Evolutionary conservation across 1,140 invertebrate species (phyloP), one percentile per base, ranked within the genome.

Genomic region (Pseudomyrmex concolor): DNA sequence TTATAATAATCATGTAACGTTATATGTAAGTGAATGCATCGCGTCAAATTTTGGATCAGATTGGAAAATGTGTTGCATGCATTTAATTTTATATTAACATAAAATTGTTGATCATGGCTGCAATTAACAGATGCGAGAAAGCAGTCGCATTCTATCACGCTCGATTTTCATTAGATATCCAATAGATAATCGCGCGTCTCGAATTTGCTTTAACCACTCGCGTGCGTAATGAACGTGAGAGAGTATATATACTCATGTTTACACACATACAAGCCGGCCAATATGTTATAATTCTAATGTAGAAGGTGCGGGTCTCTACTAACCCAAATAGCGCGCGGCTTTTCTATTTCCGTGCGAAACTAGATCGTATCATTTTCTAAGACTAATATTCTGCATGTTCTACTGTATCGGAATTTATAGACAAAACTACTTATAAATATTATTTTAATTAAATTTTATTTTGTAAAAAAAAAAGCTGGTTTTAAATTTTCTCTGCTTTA

Each of bases 241-340:
- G 13, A 10, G 13, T 51, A 34, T 5, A 34, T 34, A 7, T 34
- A 34, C 5, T 0, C 34, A 34, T 7, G 34, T 34, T 0, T 34
- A 7, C 34, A 34, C 34, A 34, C 34, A 34, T 1, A 34, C 34
- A 34, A 15, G 3, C 50, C 8, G 25, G 25, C 9, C 13, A 68
- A 68, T 68, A 67, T 45, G 55, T 78, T 67, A 78, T 45, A 78
- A 68, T n/a, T 78, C 63, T 50, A 67, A 57, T 78, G 74, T 78
- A 25, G 51, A 48, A 78, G 48, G n/a, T 17, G 17, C 55, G 10
- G 13, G 34, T 68, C 34, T 68, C 34, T 54, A 59, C n/a, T 68
- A 48, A 78, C 63, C 51, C 34, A 68, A 78, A 78, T 78, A 68
- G 5, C 63, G 5, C 25, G 19, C 34, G 13, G 19, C 51, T 78